A percentile compares a stretch with the other conserved stretches of the same genome.
Conservation (phyloP, 2,888 invertebrate species). For the Tachina lurida region DNA sequence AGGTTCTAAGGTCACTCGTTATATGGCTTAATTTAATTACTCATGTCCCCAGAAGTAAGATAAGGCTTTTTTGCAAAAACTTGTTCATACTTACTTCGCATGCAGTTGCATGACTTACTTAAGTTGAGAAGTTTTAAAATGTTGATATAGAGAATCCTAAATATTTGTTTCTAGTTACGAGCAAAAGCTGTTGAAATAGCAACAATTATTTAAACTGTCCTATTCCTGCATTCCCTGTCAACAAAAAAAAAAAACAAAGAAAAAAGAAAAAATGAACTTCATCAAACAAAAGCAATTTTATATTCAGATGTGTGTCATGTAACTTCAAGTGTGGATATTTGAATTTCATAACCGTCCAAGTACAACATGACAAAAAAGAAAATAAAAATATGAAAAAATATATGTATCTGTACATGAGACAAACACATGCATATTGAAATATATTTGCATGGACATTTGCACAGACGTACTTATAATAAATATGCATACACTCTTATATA, state of each 20-base stretch:
- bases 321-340: conserved; percentile 66
- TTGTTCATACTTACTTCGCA: not conserved
- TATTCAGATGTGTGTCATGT: conserved; percentile 64
- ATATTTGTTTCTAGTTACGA: not conserved
- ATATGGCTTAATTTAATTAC: no score
- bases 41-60: not conserved
- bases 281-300: conserved; percentile 50
- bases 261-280: conserved; percentile 25
- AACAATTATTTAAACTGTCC: conserved; percentile 24
- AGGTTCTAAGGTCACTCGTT: no score
- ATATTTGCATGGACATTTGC: conserved; percentile 13
- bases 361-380: not conserved
- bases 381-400: not conserved
- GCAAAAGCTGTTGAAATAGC: conserved; percentile 3
- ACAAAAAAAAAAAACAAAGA: not conserved
- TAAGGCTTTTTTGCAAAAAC: not conserved
- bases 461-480: not conserved
- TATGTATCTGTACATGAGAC: not conserved
- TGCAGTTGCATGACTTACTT: not conserved
- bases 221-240: conserved; percentile 13
- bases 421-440: conserved; percentile 23
- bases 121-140: not conserved
- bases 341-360: conserved; percentile 59
- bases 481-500: not conserved
- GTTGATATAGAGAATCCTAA: not conserved